Evolutionary conservation across 1,140 invertebrate genomes (phyloP), one percentile per base, ranked within the genome.

Genomic region (Penaeus indicus): DNA sequence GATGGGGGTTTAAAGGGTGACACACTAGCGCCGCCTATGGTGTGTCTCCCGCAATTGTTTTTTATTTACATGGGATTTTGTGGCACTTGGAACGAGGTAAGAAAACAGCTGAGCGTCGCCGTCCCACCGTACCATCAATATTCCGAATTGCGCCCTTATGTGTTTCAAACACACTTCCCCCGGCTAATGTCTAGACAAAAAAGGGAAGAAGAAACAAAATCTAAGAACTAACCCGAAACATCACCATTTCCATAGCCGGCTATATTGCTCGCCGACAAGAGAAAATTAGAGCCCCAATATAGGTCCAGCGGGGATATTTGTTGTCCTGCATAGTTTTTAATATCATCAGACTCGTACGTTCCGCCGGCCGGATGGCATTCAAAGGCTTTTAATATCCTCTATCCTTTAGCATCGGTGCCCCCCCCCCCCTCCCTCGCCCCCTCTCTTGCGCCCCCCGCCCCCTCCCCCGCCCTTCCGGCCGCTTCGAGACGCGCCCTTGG

Each of bases 281-380:
- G 81, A 88, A 88, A 88, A 88, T 88, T 88, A 88, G 82, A 84
- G 32, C 69, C 67, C 80, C 81, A 83, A 84, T 88, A 84, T 42
- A 47, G 82, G 69, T 79, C 54, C 38, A 54, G 19, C 54, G 81
- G 84, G 69, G 69, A 64, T 75, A 62, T 54, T 67, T 77, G 64
- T 64, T 38, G 72, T 32, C 72, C 72, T 75, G 72, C 72, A 32
- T 25, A 75, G 42, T 75, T 75, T 75, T 75, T 27, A 75, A 32
- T 38, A 25, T 75, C 72, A 25, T 75, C 72, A 32, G 25, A 21
- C 72, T 75, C 25, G 8, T 19, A 32, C 18, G 18, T 25, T 75
- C n/a, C 42, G 18, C 27, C 27, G 7, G 25, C 72, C 72, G 72
- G 42, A 75, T 75, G 72, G 27, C 21, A 27, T 75, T 19, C 22